phyloP scores from a whole-genome alignment of 2,113 vertebrate genomes.

The Romanogobio albipinnatus region DNA sequence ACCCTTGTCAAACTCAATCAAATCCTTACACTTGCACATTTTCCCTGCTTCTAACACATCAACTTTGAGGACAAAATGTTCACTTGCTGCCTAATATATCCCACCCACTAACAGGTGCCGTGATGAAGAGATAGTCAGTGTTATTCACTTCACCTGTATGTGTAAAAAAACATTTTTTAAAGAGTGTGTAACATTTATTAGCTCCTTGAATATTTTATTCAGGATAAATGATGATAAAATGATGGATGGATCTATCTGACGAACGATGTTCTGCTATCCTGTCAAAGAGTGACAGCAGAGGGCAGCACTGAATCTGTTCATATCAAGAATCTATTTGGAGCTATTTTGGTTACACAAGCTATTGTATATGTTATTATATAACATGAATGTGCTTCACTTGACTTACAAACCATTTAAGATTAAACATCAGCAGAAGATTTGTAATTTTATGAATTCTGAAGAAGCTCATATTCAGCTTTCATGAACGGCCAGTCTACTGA shows the following conservation, averaged over 20 bases:
- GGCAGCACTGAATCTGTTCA: slow-evolving; percentile 33
- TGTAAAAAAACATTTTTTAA: no score
- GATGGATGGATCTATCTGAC: neutral
- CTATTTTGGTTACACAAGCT: slow-evolving; percentile 2
- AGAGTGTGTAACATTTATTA: neutral
- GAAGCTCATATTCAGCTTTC: slow-evolving; percentile 1
- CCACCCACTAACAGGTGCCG: no score
- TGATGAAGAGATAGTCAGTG: no score
- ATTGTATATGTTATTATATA: neutral
- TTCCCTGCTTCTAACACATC: no score
- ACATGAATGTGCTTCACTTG: neutral
- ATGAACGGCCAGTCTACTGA: neutral
- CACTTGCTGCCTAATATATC: no score
- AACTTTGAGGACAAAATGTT: no score
- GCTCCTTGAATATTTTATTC: neutral
- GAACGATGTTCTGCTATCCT: neutral
- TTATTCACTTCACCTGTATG: no score
- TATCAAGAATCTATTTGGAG: neutral
- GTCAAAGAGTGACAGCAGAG: slow-evolving; percentile 36
- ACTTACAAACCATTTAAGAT: neutral
- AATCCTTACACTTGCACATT: no score
- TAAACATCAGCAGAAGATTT: neutral
- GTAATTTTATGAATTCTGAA: neutral
- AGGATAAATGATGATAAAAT: neutral
- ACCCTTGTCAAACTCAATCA: no score